Evolutionary conservation across 2,888 invertebrate species (phyloP), one percentile per base, ranked within the genome.

Genomic region (Synanthedon myopaeformis): DNA sequence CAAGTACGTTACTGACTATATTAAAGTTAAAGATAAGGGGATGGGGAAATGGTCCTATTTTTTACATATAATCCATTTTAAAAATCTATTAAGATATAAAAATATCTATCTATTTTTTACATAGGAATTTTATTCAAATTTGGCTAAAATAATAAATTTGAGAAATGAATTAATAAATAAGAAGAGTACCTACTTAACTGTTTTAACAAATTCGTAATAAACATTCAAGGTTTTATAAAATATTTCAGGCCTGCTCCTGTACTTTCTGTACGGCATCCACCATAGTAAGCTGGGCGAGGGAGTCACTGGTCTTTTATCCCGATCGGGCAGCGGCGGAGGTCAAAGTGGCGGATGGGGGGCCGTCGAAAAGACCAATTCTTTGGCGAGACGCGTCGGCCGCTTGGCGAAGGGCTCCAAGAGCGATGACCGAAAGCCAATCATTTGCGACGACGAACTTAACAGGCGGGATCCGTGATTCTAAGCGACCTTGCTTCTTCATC

Each of bases 241-340:
- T 41, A 42, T 74, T 88, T 13, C 82, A 95, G 95, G 95, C 52
- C 88, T 95, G 73, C 80, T 94, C 28, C 90, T 95, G 5, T 96
- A 96, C 74, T 95, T 95, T 79, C 80, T 94, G 1, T 95, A 96
- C 73, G 95, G 95, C 4, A 94, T 96, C 57, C 93, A 94, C 69
- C 93, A 95, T 74, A 96, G 95, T 76, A 94, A 94, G 74, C 91
- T 95, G 63, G 92, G 94, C 42, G 91, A 87, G 56, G 86, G 87
- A n/a, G 83, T 83, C 3, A 78, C 86, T 0, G 86, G 88, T 2
- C 70, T 87, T 1, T 65, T 87, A 3, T 77, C 85, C 0, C 77
- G 80, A 0, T 79, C 83, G 0, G 79, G 69, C 11, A 81, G 84
- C 56, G 82, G 80, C 0, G 78, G 80, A 10, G 80, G 82, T 2